Evolutionary conservation across 2,113 vertebrate genomes (phyloP).

Genomic region (Cheilinus undulatus): DNA sequence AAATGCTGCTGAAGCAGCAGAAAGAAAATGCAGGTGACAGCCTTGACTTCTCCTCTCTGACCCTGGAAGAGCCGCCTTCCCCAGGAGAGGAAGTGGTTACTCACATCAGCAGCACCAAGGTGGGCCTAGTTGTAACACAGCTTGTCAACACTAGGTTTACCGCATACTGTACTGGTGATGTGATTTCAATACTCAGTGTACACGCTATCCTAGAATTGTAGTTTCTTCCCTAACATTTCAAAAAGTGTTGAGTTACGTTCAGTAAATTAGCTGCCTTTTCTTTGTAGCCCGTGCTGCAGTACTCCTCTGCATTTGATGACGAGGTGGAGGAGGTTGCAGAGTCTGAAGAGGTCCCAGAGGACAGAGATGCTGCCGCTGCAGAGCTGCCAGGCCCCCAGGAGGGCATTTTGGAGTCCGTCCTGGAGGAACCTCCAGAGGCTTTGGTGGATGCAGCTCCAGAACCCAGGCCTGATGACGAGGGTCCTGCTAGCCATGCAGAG

Average conservation of each 20-base stretch:
- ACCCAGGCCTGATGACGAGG: constrained; percentile 64
- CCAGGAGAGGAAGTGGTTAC: constrained; percentile 77
- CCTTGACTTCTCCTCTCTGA: constrained; percentile 84
- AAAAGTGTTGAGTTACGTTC: not conserved
- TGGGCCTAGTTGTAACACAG: constrained; percentile 13
- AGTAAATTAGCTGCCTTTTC: not conserved
- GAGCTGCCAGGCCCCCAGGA: constrained; percentile 58
- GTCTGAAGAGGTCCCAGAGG: constrained; percentile 26
- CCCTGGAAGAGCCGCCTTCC: constrained; percentile 80
- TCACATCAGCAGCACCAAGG: constrained; percentile 70
- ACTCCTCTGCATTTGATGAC: constrained; percentile 93
- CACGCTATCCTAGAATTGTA: too few species aligned
- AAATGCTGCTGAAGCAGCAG: constrained; percentile 76
- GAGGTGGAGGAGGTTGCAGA: constrained; percentile 78
- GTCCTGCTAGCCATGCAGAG: constrained; percentile 59
- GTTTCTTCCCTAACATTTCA: not conserved
- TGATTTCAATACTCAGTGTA: not conserved
- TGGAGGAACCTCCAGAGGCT: constrained; percentile 67
- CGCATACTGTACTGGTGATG: not conserved
- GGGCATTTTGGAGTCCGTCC: constrained; percentile 71
- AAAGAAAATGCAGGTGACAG: constrained; percentile 44
- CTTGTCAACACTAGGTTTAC: not conserved
- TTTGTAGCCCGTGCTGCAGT: constrained; percentile 86
- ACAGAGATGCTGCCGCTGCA: constrained; percentile 57
- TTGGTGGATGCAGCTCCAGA: constrained; percentile 56